These are phyloP conservation scores for Plagodis dolabraria DNA, from an alignment of 2,888 invertebrate species.

Conservation along the genomic window DNA sequence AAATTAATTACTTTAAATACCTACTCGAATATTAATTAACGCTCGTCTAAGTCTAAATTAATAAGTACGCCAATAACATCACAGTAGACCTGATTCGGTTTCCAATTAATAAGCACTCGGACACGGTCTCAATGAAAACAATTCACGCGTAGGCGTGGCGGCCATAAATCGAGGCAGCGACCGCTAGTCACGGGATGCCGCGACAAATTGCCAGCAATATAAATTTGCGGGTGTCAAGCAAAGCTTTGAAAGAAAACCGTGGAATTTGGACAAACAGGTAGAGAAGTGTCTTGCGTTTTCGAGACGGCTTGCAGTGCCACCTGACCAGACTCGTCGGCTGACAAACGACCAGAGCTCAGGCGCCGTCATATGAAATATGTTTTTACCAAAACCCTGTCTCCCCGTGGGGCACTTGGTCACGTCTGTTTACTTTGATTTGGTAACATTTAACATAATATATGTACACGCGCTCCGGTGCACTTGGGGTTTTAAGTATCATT, in stretches of 20 bases:
- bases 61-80: not conserved
- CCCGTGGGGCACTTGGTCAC: slow-evolving; percentile 37
- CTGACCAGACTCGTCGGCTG: slow-evolving; percentile 23
- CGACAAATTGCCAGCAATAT: slow-evolving; percentile 66
- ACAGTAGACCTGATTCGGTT: slow-evolving; percentile 9
- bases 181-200: slow-evolving; percentile 47
- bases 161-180: slow-evolving; percentile 52
- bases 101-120: slow-evolving; percentile 22
- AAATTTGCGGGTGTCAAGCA: slow-evolving; percentile 72
- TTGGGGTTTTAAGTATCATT: not conserved
- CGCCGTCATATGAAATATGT: slow-evolving; percentile 54
- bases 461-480: not conserved
- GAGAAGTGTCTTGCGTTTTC: slow-evolving; percentile 35
- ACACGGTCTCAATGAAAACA: slow-evolving; percentile 29
- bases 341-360: slow-evolving; percentile 65
- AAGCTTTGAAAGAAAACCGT: slow-evolving; percentile 76
- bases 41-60: not conserved
- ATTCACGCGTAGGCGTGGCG: slow-evolving; percentile 26
- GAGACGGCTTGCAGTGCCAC: not conserved
- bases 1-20: too few species aligned
- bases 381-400: slow-evolving; percentile 49
- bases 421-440: slow-evolving; percentile 33
- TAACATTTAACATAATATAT: slow-evolving; percentile 8
- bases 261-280: slow-evolving; percentile 78
- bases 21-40: too few species aligned